A percentile compares a stretch with the other conserved stretches of the same genome.
phyloP scores from a whole-genome alignment of 2,797 vertebrate species.

The Brachyalestes nurse region DNA sequence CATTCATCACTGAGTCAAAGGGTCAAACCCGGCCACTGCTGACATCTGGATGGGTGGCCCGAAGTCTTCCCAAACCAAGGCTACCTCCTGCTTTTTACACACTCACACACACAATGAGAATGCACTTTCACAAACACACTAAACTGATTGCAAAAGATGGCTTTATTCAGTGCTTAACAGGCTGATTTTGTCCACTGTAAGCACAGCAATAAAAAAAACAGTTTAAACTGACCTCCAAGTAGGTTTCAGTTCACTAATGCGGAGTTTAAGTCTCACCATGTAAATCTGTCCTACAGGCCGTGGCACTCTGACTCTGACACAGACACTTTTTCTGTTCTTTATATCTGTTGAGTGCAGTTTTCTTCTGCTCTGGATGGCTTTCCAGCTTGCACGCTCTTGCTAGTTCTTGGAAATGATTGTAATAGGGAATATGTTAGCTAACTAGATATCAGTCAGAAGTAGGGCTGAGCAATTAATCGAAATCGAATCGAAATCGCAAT shows the following conservation, averaged over 20 bases:
- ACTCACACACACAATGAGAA: constrained; percentile 1
- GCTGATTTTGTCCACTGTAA: neutral
- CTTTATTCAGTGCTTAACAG: neutral
- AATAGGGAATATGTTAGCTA: too few species aligned
- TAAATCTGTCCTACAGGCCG: neutral
- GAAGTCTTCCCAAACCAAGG: constrained; percentile 25
- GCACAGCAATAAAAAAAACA: too few species aligned
- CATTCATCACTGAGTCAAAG: constrained; percentile 35
- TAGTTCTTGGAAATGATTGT: too few species aligned
- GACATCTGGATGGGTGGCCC: constrained; percentile 46
- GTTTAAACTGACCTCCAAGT: neutral
- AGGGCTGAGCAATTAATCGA: too few species aligned
- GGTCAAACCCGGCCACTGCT: constrained; percentile 8
- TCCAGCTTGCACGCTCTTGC: too few species aligned
- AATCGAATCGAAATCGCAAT: too few species aligned
- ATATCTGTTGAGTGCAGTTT: too few species aligned
- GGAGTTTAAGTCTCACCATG: too few species aligned
- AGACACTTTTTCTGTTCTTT: too few species aligned
- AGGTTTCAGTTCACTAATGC: neutral
- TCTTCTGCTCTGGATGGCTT: too few species aligned
- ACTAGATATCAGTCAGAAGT: too few species aligned
- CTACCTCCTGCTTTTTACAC: constrained; percentile 20
- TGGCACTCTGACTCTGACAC: too few species aligned
- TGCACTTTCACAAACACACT: neutral
- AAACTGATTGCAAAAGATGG: neutral